Conservation (phyloP, 2,113 vertebrate species). For the Larimichthys polyactis region DNA sequence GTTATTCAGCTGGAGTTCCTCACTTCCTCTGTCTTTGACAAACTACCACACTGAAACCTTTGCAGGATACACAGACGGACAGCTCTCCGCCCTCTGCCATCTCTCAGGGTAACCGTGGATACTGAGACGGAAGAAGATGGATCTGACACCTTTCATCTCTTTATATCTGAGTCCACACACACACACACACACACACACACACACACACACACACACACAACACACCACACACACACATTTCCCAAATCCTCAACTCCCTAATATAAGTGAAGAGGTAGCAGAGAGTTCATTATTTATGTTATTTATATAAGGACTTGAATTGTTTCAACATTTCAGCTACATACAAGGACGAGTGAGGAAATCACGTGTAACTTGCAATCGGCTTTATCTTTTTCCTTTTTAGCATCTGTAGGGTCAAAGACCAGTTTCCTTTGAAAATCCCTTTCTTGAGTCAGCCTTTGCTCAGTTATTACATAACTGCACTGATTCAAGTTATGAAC, state of each 20-base stretch:
- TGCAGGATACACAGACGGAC: constrained; percentile 43
- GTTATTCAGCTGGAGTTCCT: constrained; percentile 37
- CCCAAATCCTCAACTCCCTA: background rate
- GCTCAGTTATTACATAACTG: constrained; percentile 17
- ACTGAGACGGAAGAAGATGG: constrained; percentile 33
- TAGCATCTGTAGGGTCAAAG: constrained; percentile 12
- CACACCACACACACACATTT: too few relatives aligned
- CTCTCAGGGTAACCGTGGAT: constrained; percentile 39
- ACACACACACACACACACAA: too few relatives aligned
- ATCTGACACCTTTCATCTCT: constrained; percentile 63
- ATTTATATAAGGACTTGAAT: constrained; percentile 44
- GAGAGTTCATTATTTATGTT: constrained; percentile 51
- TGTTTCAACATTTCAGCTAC: background rate
- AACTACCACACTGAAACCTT: constrained; percentile 44
- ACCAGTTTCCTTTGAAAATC: background rate
- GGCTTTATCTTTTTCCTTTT: background rate
- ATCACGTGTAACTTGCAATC: background rate
- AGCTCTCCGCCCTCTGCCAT: constrained; percentile 51
- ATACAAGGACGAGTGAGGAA: background rate
- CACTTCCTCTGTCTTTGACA: constrained; percentile 42
- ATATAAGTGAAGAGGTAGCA: constrained; percentile 35
- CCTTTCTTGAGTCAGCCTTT: background rate
- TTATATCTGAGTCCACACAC: constrained; percentile 30
- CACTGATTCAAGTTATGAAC: background rate
- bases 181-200: too few relatives aligned